Conservation (phyloP, 2,888 invertebrate species). For the Zeuzera pyrina region DNA sequence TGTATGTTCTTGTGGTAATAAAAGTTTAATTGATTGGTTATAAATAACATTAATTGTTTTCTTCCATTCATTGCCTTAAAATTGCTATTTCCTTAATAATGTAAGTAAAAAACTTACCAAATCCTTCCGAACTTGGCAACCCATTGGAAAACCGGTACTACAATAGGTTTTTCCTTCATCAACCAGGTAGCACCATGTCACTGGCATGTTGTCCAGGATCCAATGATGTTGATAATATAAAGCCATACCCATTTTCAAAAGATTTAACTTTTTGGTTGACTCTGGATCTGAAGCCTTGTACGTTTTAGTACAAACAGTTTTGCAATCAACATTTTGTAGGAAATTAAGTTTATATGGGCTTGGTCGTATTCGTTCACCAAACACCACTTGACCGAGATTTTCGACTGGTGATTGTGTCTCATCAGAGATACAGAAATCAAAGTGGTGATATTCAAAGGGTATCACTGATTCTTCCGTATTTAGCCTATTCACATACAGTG, state of each 20-base stretch:
- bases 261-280: constrained; percentile 80
- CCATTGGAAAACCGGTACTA: constrained; percentile 98
- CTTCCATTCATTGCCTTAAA: no score
- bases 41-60: no score
- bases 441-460: constrained; percentile 98
- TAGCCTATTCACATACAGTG: constrained; percentile 94
- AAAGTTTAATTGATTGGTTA: no score
- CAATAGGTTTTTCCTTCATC: constrained; percentile 86
- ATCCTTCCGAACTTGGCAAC: constrained; percentile 84
- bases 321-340: constrained; percentile 78
- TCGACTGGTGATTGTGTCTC: constrained; percentile 92
- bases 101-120: constrained; percentile 41
- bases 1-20: no score
- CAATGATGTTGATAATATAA: constrained; percentile 99
- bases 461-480: constrained; percentile 99
- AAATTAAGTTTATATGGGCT: constrained; percentile 94
- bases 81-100: no score
- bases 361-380: constrained; percentile 97
- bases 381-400: constrained; percentile 98
- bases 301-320: constrained; percentile 74
- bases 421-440: constrained; percentile 92
- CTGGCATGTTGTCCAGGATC: constrained; percentile 99
- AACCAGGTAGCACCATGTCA: constrained; percentile 95
- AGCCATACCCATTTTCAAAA: constrained; percentile 92
- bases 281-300: constrained; percentile 79